Evolutionary conservation across 2,113 vertebrate species (phyloP).

Genomic region (Solea solea): DNA sequence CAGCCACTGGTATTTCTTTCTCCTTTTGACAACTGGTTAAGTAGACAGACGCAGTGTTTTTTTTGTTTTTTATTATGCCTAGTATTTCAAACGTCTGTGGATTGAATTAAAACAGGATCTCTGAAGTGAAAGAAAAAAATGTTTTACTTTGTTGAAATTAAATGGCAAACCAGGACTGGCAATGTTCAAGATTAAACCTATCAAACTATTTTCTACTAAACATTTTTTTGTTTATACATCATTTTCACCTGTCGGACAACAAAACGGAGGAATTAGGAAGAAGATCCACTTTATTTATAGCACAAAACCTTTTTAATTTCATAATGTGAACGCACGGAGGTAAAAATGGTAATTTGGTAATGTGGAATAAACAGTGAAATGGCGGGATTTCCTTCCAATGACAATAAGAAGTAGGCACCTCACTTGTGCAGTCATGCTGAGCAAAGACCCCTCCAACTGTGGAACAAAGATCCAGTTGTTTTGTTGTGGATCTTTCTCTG

Average conservation of each 20-base stretch:
- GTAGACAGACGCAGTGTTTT: neutral
- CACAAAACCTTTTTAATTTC: constrained; percentile 9
- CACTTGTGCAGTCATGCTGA: constrained; percentile 17
- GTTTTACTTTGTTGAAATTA: neutral
- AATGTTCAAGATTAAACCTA: constrained; percentile 15
- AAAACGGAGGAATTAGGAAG: constrained; percentile 14
- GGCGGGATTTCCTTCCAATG: constrained; percentile 5
- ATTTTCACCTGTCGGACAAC: constrained; percentile 15
- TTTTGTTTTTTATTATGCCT: neutral
- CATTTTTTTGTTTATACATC: neutral
- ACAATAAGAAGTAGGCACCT: neutral
- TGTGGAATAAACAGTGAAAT: neutral
- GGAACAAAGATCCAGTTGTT: constrained; percentile 22
- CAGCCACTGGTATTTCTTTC: neutral
- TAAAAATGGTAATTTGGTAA: neutral
- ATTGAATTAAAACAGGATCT: constrained; percentile 2
- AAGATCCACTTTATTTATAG: constrained; percentile 5
- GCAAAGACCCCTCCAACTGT: constrained; percentile 26
- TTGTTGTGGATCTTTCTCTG: constrained; percentile 44
- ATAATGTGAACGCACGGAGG: neutral
- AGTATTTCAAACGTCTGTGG: constrained; percentile 2
- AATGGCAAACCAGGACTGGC: constrained; percentile 19
- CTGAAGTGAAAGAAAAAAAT: neutral
- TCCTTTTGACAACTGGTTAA: constrained; percentile 11
- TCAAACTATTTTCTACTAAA: constrained; percentile 17